Evolutionary conservation across 2,797 vertebrate species (phyloP), one percentile per base, ranked within the genome.

Genomic region (Semaprochilodus insignis): DNA sequence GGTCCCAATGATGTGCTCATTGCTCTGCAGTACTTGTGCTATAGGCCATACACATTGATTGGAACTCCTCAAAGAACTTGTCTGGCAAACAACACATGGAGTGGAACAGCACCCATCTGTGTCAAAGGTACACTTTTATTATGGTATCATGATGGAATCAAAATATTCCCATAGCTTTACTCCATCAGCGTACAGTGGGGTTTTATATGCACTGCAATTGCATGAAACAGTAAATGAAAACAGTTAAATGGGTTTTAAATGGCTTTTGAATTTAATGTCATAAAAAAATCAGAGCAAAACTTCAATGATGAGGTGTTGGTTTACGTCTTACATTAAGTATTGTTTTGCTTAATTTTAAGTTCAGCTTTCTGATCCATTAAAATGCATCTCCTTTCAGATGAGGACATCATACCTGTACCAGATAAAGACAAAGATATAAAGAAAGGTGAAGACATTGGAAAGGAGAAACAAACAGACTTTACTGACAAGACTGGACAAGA

Each of bases 41-140:
- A 97, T 91, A 95, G 94, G 86, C 97, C 96, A 0, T 97, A 97
- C 86, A 94, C 96, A 86, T 95, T 99, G 72, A 97, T 94, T 6
- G 98, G 97, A 70, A 93, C 85, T 44, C 95, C 96, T 75, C 95
- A 97, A 90, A 95, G 97, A 90, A 97, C 94, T 44, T 99, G 98
- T 87, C 94, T 97, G 82, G 92, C 94, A 0, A 92, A 96, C 83
- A 97, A 96, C 90, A 95, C 96, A 78, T 99, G 98, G 98, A 97
- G 97, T 79, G 97, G 97, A 74, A 94, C 93, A 76, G 93, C 96
- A 80, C 97, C 98, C 55, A 91, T 95, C 85, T 99, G 98, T 90
- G 95, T 93, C 84, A 96, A 95, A 98, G 97, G 98, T 99, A 94
- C 62, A 40, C 0, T 62, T 60, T 51, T 8, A 19, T 25, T 36